phyloP scores from a whole-genome alignment of 2,113 vertebrate genomes.

The Rhynchomys soricoides region DNA sequence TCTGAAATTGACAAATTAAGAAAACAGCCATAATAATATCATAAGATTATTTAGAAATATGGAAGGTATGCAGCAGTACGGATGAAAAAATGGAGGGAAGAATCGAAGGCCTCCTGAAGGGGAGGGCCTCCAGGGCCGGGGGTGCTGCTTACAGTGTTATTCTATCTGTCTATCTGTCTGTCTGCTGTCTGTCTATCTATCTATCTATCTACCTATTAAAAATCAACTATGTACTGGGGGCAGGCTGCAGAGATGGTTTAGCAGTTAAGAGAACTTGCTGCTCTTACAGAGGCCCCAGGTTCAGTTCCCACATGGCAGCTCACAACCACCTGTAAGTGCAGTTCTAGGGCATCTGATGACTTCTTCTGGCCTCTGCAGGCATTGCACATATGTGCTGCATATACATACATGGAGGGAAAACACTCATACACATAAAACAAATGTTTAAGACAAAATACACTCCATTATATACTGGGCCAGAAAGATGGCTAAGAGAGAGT shows the following conservation, averaged over 20 bases:
- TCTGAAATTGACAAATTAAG: conserved; percentile 7
- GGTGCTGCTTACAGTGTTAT: neutral
- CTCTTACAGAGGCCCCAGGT: neutral
- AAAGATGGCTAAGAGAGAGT: neutral
- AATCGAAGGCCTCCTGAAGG: neutral
- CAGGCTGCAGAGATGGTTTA: neutral
- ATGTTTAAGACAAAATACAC: neutral
- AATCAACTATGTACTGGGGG: neutral
- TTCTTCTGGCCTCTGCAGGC: neutral
- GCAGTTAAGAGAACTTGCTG: neutral
- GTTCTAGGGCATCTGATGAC: neutral
- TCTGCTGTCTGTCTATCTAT: no score
- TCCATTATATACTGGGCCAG: neutral
- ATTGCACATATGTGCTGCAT: neutral
- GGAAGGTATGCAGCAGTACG: neutral
- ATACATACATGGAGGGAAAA: neutral
- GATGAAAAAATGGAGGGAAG: neutral
- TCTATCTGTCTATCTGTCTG: no score
- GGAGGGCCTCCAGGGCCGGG: neutral
- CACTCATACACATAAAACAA: neutral
- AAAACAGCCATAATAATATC: neutral
- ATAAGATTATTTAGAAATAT: conserved; percentile 13
- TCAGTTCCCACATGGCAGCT: neutral
- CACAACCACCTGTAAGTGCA: neutral
- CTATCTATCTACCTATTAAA: neutral